Evolutionary conservation across 92 coral and sea anemone genomes (phyloP).

Genomic region (Paragorgia papillata): DNA sequence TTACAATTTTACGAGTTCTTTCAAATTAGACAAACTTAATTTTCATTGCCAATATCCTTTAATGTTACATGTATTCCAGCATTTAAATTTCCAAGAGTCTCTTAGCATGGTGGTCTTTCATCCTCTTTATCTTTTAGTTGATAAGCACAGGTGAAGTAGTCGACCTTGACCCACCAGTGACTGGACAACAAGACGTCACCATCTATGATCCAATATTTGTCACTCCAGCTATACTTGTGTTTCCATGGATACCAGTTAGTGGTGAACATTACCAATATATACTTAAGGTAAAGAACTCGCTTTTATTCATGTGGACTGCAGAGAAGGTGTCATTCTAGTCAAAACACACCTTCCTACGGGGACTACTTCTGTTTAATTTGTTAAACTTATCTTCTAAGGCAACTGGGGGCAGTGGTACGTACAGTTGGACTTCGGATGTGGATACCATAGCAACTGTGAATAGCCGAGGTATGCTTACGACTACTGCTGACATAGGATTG

Average conservation of each 20-base stretch:
- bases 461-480: constrained; percentile 82
- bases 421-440: constrained; percentile 83
- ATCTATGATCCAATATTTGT: constrained; percentile 86
- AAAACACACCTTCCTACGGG: no score
- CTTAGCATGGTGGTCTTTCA: no score
- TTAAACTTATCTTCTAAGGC: constrained; percentile 56
- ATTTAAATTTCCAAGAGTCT: no score
- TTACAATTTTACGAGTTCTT: no score
- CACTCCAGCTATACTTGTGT: constrained; percentile 76
- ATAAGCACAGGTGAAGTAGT: constrained; percentile 56
- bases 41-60: no score
- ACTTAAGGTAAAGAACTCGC: constrained; percentile 60
- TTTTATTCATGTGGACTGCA: background rate
- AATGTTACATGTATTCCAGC: no score
- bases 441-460: constrained; percentile 85
- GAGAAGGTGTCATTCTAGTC: background rate
- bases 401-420: constrained; percentile 90
- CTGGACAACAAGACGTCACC: constrained; percentile 92
- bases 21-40: no score
- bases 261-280: constrained; percentile 76
- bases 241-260: constrained; percentile 90
- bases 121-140: constrained; percentile 51
- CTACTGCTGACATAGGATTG: constrained; percentile 74
- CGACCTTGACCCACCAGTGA: constrained; percentile 73
- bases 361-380: no score